Conservation (phyloP, 1,140 invertebrate species). For the Drosophila baimaii region DNA sequence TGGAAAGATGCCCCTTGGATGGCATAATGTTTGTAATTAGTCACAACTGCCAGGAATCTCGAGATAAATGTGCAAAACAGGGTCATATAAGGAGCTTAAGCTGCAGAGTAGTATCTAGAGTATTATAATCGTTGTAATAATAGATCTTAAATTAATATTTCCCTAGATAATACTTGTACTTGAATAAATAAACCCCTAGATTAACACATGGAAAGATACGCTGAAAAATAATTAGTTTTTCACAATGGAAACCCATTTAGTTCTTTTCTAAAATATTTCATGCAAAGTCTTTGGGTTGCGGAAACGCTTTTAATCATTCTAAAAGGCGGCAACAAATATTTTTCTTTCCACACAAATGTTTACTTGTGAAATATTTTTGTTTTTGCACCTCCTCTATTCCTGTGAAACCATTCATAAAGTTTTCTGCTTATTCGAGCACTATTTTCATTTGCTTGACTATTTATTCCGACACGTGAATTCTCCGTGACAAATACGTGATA, state of each 20-base stretch:
- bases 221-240: slow-evolving; percentile 23
- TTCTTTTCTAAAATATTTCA: background rate
- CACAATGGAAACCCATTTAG: background rate
- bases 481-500: slow-evolving; percentile 47
- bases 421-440: slow-evolving; percentile 19
- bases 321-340: background rate
- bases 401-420: slow-evolving; percentile 36
- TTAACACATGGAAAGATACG: background rate
- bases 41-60: slow-evolving; percentile 33
- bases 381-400: slow-evolving; percentile 22
- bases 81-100: slow-evolving; percentile 16
- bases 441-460: slow-evolving; percentile 25
- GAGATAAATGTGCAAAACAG: slow-evolving; percentile 10
- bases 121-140: background rate
- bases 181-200: background rate
- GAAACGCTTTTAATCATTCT: background rate
- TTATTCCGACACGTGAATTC: slow-evolving; percentile 50
- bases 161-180: background rate
- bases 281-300: background rate
- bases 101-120: background rate
- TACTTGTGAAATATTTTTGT: slow-evolving; percentile 3
- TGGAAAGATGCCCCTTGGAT: slow-evolving; percentile 8
- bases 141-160: background rate
- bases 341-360: background rate
- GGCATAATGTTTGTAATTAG: slow-evolving; percentile 45